Evolutionary conservation across 2,888 invertebrate species (phyloP), one percentile per base, ranked within the genome.

Genomic region (Caenorhabditis imperialis): DNA sequence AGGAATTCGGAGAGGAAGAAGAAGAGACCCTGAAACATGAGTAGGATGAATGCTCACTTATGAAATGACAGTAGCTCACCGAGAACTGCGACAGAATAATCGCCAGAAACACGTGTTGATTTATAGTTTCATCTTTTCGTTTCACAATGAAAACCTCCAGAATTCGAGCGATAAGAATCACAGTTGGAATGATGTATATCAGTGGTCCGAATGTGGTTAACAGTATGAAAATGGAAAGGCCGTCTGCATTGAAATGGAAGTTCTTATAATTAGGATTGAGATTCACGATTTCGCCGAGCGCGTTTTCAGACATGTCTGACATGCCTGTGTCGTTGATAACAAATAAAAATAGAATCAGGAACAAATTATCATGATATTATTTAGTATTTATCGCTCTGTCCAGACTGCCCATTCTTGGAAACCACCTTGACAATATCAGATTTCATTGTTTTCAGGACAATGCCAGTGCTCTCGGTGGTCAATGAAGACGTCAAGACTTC

Each of bases 1-100:
- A 61, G 3, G 20, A 51, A 61, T 25, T 61, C 61, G n/a, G 51
- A 42, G 25, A 61, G 18, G 35, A 61, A 61, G 42, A 53, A 61
- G 14, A 35, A 38, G 5, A 61, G 22, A 23, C 50, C 40, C 61
- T 61, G 61, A 16, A 61, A 50, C 6, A n/a, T n/a, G n/a, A n/a
- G n/a, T n/a, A n/a, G n/a, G n/a, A n/a, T n/a, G n/a, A n/a, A n/a
- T n/a, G n/a, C n/a, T n/a, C n/a, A n/a, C n/a, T n/a, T n/a, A n/a
- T n/a, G n/a, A n/a, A n/a, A n/a, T n/a, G n/a, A n/a, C n/a, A n/a
- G n/a, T n/a, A 40, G 20, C 58, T 58, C 16, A 61, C 61, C 14
- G 61, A 40, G n/a, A 44, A 14, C 30, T 61, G 61, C 1, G 51
- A 23, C 35, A 61, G 42, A 35, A 61, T 51, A 7, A 61, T 51